These are phyloP conservation scores for Argyra leucocephala DNA, from an alignment of 2,888 invertebrate genomes.

Conservation along the genomic window DNA sequence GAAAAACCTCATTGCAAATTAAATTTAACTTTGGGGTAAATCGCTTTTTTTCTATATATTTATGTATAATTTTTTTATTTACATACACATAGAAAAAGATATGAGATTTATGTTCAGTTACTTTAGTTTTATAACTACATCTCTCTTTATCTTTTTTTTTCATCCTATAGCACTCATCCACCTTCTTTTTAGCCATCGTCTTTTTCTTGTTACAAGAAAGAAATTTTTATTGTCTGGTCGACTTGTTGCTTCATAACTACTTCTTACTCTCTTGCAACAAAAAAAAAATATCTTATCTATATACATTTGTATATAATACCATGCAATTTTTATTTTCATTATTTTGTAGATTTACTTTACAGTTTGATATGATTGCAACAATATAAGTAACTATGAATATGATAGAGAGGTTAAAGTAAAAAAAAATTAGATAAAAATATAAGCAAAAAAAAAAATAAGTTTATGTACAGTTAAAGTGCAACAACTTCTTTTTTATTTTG, in stretches of 20 bases:
- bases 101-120: too few relatives aligned
- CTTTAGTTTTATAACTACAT: too few relatives aligned
- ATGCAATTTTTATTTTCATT: background rate
- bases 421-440: background rate
- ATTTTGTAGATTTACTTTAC: background rate
- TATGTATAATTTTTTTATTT: too few relatives aligned
- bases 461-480: background rate
- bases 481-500: background rate
- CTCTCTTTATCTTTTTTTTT: too few relatives aligned
- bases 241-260: background rate
- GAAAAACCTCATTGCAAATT: slow-evolving; percentile 3
- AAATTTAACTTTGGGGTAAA: background rate
- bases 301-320: too few relatives aligned
- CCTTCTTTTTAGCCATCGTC: too few relatives aligned
- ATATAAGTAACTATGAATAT: background rate
- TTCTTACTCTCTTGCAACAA: too few relatives aligned
- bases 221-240: background rate
- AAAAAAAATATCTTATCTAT: too few relatives aligned
- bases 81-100: too few relatives aligned
- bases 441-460: background rate
- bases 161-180: too few relatives aligned
- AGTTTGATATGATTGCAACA: background rate
- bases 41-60: background rate
- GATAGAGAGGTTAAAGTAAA: too few relatives aligned
- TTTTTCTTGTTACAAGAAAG: too few relatives aligned